phyloP scores from a whole-genome alignment of 2,113 vertebrate species.

The Anser brachyrhynchus region DNA sequence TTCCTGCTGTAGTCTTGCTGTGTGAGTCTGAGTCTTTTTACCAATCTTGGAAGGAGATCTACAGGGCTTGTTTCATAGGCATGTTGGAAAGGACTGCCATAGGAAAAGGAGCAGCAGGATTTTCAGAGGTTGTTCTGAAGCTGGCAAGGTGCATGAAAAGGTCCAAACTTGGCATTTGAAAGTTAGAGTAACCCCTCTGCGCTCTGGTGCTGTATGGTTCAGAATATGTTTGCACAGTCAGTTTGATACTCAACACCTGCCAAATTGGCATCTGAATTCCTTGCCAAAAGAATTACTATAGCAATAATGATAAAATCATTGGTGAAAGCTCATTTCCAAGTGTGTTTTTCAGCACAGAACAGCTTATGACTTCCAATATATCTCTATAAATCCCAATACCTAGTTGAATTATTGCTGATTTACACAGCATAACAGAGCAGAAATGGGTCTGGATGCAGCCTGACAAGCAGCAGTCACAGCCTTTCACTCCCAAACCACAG shows the following conservation, averaged over 20 bases:
- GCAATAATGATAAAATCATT: background rate
- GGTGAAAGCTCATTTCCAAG: background rate
- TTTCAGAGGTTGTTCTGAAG: background rate
- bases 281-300: background rate
- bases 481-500: constrained; percentile 27
- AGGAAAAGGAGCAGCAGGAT: background rate
- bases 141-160: background rate
- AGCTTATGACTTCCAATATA: background rate
- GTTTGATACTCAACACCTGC: background rate
- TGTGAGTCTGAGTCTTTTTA: background rate
- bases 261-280: background rate
- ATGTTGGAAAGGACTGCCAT: fast-evolving
- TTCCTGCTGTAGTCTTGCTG: background rate
- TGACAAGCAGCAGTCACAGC: background rate
- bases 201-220: background rate
- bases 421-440: background rate
- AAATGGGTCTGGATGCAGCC: background rate
- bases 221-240: background rate
- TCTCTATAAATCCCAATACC: background rate
- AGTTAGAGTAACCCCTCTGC: background rate
- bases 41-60: background rate
- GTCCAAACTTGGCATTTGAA: background rate
- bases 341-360: background rate
- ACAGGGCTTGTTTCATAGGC: background rate
- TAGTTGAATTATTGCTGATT: background rate